Conservation (phyloP, 2,888 invertebrate species). For the Drosophila fulvimacula region DNA sequence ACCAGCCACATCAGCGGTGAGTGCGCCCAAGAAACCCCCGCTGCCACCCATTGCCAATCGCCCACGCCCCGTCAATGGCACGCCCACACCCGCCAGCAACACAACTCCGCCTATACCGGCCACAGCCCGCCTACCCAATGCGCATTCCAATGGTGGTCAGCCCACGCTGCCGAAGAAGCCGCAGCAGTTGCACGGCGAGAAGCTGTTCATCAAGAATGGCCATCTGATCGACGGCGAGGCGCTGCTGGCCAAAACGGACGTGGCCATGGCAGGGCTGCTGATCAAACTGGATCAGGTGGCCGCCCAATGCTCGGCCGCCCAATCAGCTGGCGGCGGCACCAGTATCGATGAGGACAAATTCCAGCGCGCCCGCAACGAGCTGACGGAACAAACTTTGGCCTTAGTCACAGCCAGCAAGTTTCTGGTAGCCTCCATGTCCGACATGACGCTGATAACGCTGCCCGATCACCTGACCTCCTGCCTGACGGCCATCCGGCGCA, state of each 20-base stretch:
- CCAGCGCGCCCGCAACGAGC: slow-evolving; percentile 91
- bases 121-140: slow-evolving; percentile 65
- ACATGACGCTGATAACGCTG: slow-evolving; percentile 87
- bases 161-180: slow-evolving; percentile 66
- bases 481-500: slow-evolving; percentile 90
- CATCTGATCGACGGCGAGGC: slow-evolving; percentile 87
- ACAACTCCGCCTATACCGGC: slow-evolving; percentile 72
- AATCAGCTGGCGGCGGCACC: slow-evolving; percentile 90
- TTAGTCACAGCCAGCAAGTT: slow-evolving; percentile 93
- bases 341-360: slow-evolving; percentile 92
- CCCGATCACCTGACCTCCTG: slow-evolving; percentile 91
- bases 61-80: slow-evolving; percentile 83
- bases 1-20: slow-evolving; percentile 68
- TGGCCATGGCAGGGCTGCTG: slow-evolving; percentile 89
- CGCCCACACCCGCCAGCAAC: slow-evolving; percentile 59
- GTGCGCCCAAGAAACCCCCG: slow-evolving; percentile 89
- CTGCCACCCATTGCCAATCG: slow-evolving; percentile 88
- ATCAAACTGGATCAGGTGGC: slow-evolving; percentile 90
- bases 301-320: slow-evolving; percentile 89
- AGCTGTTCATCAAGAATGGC: slow-evolving; percentile 86
- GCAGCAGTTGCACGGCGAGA: slow-evolving; percentile 71
- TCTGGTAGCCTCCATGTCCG: slow-evolving; percentile 92
- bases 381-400: slow-evolving; percentile 92
- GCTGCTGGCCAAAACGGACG: slow-evolving; percentile 89
- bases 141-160: slow-evolving; percentile 82